A percentile compares a stretch with the other conserved stretches of the same genome.
phyloP scores from a whole-genome alignment of 1,140 invertebrate species.

The Chionoecetes opilio region DNA sequence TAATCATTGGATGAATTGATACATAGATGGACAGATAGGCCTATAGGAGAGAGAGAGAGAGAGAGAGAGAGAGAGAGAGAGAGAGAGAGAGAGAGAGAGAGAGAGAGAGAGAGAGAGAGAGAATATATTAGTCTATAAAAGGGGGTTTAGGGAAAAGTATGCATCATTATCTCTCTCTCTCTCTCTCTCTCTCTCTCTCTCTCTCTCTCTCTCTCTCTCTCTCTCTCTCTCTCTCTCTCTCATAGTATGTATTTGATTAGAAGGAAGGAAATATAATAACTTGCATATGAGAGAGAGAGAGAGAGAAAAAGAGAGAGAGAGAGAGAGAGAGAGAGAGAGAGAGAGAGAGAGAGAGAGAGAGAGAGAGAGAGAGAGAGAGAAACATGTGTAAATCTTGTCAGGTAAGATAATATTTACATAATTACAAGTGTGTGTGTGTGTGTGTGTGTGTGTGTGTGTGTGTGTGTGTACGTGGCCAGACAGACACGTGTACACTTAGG shows the following conservation, averaged over 20 bases:
- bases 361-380: background rate
- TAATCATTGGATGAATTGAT: background rate
- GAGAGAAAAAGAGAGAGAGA: conserved; percentile 39
- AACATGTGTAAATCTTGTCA: too few relatives aligned
- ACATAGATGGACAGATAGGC: background rate
- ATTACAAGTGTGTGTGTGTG: background rate
- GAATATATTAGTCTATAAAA: too few relatives aligned
- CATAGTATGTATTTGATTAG: too few relatives aligned
- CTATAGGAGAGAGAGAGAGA: conserved; percentile 39
- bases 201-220: too few relatives aligned
- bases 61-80: conserved; percentile 39
- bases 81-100: background rate
- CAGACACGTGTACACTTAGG: background rate
- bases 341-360: background rate
- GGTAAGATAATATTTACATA: background rate
- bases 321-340: conserved; percentile 49
- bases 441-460: too few relatives aligned
- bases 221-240: too few relatives aligned
- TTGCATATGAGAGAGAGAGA: background rate
- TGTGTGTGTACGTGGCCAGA: background rate
- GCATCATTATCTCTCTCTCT: too few relatives aligned
- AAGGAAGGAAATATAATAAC: too few relatives aligned
- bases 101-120: background rate
- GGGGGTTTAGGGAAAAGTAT: too few relatives aligned
- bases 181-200: too few relatives aligned